Percentiles rank a stretch among this genome's conserved stretches.
Evolutionary conservation across 2,113 vertebrate species (phyloP).

Genomic region (Lamprotornis superbus): DNA sequence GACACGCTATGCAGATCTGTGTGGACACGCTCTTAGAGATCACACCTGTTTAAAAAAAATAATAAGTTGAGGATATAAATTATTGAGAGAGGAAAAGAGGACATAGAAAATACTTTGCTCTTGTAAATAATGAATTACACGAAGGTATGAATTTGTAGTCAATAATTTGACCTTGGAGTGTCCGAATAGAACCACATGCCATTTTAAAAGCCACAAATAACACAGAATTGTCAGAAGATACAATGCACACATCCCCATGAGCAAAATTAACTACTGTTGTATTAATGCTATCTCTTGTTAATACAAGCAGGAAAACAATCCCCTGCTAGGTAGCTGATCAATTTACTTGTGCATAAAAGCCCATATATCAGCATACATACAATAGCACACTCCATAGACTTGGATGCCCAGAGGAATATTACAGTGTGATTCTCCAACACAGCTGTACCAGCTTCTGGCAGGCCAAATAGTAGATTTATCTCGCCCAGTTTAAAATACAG

Average conservation of each 20-base stretch:
- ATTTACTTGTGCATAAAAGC: slow-evolving; percentile 1
- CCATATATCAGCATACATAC: not conserved
- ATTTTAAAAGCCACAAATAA: slow-evolving; percentile 14
- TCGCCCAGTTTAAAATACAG: not conserved
- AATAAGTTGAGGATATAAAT: not conserved
- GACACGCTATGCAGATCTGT: not conserved
- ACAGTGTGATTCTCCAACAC: not conserved
- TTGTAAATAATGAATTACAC: not conserved
- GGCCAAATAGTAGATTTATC: not conserved
- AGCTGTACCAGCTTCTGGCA: not conserved
- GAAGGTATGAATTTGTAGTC: not conserved
- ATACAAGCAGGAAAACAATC: not conserved
- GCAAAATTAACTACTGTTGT: not conserved
- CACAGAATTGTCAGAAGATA: not conserved
- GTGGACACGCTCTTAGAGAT: not conserved
- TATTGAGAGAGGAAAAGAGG: not conserved
- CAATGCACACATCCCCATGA: not conserved
- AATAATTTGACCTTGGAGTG: not conserved
- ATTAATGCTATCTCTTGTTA: not conserved
- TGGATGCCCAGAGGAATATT: not conserved
- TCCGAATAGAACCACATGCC: not conserved
- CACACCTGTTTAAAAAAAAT: not conserved
- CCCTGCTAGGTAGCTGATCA: not conserved
- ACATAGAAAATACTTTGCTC: not conserved
- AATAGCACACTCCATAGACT: not conserved